Percentiles rank a stretch among this genome's conserved stretches.
phyloP scores from a whole-genome alignment of 2,888 invertebrate genomes.

The Microctonus hyperodae region DNA sequence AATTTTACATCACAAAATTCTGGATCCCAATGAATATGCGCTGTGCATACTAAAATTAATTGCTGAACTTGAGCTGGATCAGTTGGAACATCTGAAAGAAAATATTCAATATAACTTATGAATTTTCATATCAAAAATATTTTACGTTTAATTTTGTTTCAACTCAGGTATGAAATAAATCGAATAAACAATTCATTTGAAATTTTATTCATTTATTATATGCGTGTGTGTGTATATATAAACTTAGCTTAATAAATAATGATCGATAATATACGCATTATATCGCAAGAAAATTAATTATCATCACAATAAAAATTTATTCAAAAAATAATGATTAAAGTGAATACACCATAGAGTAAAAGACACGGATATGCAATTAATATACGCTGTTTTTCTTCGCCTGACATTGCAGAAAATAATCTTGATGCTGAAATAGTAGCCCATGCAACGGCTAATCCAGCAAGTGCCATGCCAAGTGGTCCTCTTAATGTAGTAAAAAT shows the following conservation, averaged over 20 bases:
- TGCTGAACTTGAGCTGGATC: conserved; percentile 81
- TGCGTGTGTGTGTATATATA: not conserved
- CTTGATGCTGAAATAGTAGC: conserved; percentile 92
- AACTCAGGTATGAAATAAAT: not conserved
- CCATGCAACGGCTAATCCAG: conserved; percentile 80
- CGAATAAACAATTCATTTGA: not conserved
- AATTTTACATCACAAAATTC: conserved; percentile 99
- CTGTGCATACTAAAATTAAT: conserved; percentile 94
- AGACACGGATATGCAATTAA: conserved; percentile 93
- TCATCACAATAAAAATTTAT: not conserved
- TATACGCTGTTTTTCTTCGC: conserved; percentile 84
- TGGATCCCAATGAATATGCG: conserved; percentile 99
- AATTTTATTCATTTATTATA: not conserved
- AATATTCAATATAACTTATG: conserved; percentile 30
- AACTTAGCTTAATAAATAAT: not conserved
- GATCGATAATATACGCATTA: not conserved
- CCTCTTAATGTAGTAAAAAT: conserved; percentile 82
- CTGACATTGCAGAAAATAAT: conserved; percentile 89
- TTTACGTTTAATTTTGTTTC: not conserved
- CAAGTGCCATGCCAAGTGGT: conserved; percentile 71
- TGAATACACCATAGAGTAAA: conserved; percentile 91
- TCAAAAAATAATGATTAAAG: conserved; percentile 88
- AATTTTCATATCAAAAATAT: not conserved
- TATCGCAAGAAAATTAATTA: not conserved
- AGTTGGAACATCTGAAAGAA: conserved; percentile 70